A percentile compares a stretch with the other conserved stretches of the same genome.
Conservation (phyloP, 2,113 vertebrate species). For the Bubo blakistoni region DNA sequence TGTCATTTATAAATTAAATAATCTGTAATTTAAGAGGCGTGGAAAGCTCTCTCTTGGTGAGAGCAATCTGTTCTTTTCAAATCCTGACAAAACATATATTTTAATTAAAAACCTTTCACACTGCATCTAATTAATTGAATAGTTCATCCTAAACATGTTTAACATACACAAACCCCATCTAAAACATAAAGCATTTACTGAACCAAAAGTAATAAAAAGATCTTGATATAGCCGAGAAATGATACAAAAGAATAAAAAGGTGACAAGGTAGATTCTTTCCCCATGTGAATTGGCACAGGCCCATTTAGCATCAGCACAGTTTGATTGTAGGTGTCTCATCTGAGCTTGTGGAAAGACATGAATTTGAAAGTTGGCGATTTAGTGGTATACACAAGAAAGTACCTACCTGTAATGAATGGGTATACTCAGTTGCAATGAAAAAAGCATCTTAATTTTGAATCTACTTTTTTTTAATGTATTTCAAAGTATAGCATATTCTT, state of each 20-base stretch:
- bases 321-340: background rate
- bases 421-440: background rate
- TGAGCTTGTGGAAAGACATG: background rate
- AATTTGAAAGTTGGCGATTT: background rate
- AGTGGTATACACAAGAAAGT: background rate
- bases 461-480: background rate
- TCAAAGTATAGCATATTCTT: background rate
- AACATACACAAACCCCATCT: background rate
- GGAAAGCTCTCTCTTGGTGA: background rate
- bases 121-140: background rate
- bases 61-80: background rate
- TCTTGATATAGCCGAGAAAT: background rate
- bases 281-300: background rate
- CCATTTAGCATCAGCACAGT: background rate
- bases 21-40: background rate
- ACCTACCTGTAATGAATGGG: fast-evolving
- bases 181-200: background rate
- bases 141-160: background rate
- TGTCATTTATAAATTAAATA: background rate
- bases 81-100: background rate
- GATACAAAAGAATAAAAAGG: background rate
- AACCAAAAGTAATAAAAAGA: background rate
- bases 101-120: background rate
- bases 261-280: background rate
- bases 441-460: background rate